A percentile compares a stretch with the other conserved stretches of the same genome.
Evolutionary conservation across 2,888 invertebrate species (phyloP).

Genomic region (Nymphalis c-album): DNA sequence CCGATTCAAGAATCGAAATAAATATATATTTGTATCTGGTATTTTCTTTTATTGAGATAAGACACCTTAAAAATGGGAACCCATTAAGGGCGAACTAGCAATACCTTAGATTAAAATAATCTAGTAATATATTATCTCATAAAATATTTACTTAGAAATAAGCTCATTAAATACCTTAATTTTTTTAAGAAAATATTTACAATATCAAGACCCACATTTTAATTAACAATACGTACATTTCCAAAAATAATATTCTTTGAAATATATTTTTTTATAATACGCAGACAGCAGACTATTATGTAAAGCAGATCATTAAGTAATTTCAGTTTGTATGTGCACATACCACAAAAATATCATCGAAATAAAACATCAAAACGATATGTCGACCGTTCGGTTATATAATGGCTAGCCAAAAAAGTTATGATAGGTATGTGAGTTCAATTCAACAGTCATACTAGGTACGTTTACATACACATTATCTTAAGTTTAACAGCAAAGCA

Average conservation of each 20-base stretch:
- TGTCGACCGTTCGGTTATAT: background rate
- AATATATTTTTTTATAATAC: too few relatives aligned
- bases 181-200: constrained; percentile 7
- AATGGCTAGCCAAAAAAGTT: too few relatives aligned
- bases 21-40: background rate
- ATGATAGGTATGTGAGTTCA: too few relatives aligned
- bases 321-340: too few relatives aligned
- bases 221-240: background rate
- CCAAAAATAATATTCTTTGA: too few relatives aligned
- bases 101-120: background rate
- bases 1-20: too few relatives aligned
- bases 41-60: too few relatives aligned
- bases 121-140: background rate
- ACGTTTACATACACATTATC: background rate
- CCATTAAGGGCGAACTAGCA: background rate
- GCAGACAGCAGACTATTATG: too few relatives aligned
- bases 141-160: constrained; percentile 10
- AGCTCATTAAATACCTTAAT: constrained; percentile 5
- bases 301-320: too few relatives aligned
- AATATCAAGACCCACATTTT: background rate
- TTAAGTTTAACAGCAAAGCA: too few relatives aligned
- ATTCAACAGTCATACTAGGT: background rate
- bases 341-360: too few relatives aligned
- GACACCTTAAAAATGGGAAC: background rate
- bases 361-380: background rate